These are phyloP conservation scores for Mellivora capensis DNA, from an alignment of 2,113 vertebrate genomes.

Conservation along the genomic window DNA sequence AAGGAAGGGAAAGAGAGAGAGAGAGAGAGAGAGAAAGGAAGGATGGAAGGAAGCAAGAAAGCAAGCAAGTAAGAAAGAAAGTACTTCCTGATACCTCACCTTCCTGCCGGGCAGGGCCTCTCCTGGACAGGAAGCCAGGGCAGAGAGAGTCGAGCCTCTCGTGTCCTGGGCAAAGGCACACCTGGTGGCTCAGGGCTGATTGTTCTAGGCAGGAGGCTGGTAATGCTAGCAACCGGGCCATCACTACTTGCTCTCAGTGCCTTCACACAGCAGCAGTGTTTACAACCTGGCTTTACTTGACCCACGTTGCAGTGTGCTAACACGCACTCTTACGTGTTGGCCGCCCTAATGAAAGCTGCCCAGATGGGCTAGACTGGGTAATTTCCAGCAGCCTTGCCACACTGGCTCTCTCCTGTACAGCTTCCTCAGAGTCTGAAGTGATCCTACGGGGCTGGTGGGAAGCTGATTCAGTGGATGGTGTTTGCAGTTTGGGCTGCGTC, in stretches of 20 bases:
- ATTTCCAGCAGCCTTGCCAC: neutral
- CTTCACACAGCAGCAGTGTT: neutral
- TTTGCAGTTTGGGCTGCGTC: neutral
- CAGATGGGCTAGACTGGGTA: neutral
- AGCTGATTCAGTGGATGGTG: neutral
- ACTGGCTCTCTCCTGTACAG: neutral
- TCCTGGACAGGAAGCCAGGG: neutral
- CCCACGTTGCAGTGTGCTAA: neutral
- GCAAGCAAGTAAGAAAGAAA: neutral
- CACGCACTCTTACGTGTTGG: neutral
- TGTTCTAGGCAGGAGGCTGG: neutral
- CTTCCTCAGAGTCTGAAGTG: neutral
- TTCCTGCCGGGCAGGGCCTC: neutral
- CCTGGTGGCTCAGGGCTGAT: neutral
- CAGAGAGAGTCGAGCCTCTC: neutral
- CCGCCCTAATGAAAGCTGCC: neutral
- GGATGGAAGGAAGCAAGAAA: too few relatives aligned
- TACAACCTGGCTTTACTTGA: neutral
- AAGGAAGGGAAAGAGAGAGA: too few relatives aligned
- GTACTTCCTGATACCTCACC: neutral
- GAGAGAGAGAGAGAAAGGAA: too few relatives aligned
- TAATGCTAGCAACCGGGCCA: neutral
- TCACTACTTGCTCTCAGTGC: neutral
- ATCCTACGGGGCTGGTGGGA: neutral
- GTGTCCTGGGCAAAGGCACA: neutral